A percentile compares a stretch with the other conserved stretches of the same genome.
Evolutionary conservation across 2,113 vertebrate genomes (phyloP).

Genomic region (Chaetodon trifascialis): DNA sequence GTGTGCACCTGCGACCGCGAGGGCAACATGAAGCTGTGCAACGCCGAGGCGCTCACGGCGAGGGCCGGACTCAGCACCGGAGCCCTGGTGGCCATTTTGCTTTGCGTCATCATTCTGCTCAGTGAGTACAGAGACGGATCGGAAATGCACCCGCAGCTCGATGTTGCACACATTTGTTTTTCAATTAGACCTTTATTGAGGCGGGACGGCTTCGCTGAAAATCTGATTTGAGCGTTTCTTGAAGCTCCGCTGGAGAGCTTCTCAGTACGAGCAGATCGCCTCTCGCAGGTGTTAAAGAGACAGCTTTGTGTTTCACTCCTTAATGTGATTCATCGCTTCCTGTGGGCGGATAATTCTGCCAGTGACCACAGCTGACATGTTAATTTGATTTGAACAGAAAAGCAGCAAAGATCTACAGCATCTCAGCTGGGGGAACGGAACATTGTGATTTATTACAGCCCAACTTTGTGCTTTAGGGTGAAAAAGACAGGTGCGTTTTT

Average conservation of each 20-base stretch:
- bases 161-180: not conserved
- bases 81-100: conserved; percentile 94
- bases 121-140: conserved; percentile 84
- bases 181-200: not conserved
- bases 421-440: not conserved
- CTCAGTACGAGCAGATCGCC: not conserved
- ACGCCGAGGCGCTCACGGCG: conserved; percentile 91
- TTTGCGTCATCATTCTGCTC: conserved; percentile 95
- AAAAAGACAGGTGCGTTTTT: not conserved
- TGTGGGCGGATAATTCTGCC: conserved; percentile 48
- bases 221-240: not conserved
- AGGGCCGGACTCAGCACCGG: conserved; percentile 95
- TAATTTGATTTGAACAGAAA: conserved; percentile 49
- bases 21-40: conserved; percentile 95
- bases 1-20: conserved; percentile 95
- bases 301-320: conserved; percentile 27
- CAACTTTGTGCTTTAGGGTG: conserved; percentile 1
- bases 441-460: not conserved
- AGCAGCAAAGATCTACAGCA: conserved; percentile 22
- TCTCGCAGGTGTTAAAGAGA: conserved; percentile 47
- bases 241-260: not conserved
- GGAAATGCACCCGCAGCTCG: not conserved
- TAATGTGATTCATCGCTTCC: conserved; percentile 58
- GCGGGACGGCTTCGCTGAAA: not conserved
- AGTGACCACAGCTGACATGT: conserved; percentile 45